Base-by-base conservation (phyloP, 2,797 vertebrate genomes). In the Ptychadena robeensis region DNA sequence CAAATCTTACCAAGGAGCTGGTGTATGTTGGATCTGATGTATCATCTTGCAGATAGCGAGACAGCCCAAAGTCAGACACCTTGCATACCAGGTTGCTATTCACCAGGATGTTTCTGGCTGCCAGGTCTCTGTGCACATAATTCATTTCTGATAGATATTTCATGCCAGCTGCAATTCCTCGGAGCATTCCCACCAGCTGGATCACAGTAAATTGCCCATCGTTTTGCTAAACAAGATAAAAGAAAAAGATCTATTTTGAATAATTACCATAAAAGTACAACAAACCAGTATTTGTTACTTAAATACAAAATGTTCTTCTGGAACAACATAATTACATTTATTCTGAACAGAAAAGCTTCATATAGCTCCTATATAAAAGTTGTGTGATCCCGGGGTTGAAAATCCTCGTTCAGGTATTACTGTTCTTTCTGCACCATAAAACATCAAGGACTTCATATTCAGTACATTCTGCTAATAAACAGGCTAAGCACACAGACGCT, bases 81-180 rank as follows among this genome's bases (percentile, higher is more conserved):
- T 99, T 99, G 88, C 97, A 99, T 80, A 99, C 97, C 89, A 99
- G 87, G 92, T 99, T 99, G 91, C 97, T 97, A 92, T 99, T 99
- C 90, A 99, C 98, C 73, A 99, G 93, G 85, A 99, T 98, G 91
- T 99, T 99, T 70, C 98, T 94, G 14, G 98, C 98, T 2, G 98
- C 98, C 87, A 99, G 92, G 90, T 99, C 98, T 37, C 98, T 94
- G 85, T 99, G 98, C 82, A 99, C 98, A 0, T 99, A 99, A 86
- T 98, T 99, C 96, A 98, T 99, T 89, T 99, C 98, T 0, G 97
- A 95, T 31, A 99, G 95, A 88, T 99, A 99, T 88, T 98, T 99
- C 98, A 99, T 99, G 31, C 98, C 98, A 0, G 98, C 96, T 0
- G 97, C 96, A 9, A 99, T 99, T 28, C 98, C 98, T 53, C 98